Percentiles rank a stretch among this genome's conserved stretches.
phyloP scores from a whole-genome alignment of 2,888 invertebrate genomes.

The Diplolepis rosae region DNA sequence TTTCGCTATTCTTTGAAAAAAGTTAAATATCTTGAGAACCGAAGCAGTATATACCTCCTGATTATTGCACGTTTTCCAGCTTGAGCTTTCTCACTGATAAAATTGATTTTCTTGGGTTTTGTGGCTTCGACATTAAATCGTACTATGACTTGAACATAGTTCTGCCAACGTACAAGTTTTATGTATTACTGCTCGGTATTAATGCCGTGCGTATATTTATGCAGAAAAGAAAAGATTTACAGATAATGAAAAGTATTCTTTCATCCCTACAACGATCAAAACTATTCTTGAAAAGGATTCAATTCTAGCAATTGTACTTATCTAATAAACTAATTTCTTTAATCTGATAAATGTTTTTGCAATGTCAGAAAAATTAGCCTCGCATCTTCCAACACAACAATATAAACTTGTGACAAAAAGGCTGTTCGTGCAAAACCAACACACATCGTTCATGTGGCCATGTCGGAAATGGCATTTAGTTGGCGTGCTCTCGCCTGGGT shows the following conservation, averaged over 20 bases:
- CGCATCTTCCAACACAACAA: not conserved
- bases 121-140: conserved; percentile 2
- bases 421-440: conserved; percentile 6
- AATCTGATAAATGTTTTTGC: not conserved
- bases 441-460: conserved; percentile 19
- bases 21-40: conserved; percentile 7
- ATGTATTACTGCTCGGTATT: not conserved
- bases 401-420: conserved; percentile 8
- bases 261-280: not conserved
- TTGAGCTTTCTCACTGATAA: conserved; percentile 3
- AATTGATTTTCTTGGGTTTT: conserved; percentile 14
- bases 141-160: conserved; percentile 6
- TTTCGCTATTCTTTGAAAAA: conserved; percentile 7
- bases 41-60: not conserved
- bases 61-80: not conserved
- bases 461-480: conserved; percentile 26
- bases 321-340: too few species aligned
- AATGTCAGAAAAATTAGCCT: not conserved
- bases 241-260: not conserved
- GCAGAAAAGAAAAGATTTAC: conserved; percentile 8
- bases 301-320: too few species aligned
- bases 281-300: too few species aligned
- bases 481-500: not conserved
- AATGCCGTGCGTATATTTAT: conserved; percentile 1
- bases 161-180: conserved; percentile 17